Evolutionary conservation across 2,888 invertebrate species (phyloP), one percentile per base, ranked within the genome.

Genomic region (Mactromeris polynyma): DNA sequence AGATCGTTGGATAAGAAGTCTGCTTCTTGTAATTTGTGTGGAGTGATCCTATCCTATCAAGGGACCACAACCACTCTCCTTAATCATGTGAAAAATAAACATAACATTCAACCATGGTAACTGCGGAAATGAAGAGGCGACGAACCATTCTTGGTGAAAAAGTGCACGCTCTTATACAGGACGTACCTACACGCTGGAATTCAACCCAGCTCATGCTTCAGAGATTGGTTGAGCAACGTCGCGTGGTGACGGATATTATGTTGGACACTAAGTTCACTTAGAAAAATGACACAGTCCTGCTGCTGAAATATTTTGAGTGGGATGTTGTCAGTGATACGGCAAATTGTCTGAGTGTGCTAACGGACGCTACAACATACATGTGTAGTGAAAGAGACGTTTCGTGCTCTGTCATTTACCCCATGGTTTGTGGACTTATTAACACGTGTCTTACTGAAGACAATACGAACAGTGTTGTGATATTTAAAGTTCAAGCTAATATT

Each of bases 31-130:
- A n/a, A n/a, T n/a, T n/a, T n/a, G n/a, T n/a, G n/a, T n/a, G n/a
- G n/a, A n/a, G n/a, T n/a, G n/a, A n/a, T n/a, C n/a, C n/a, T n/a
- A n/a, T n/a, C n/a, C n/a, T n/a, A n/a, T n/a, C n/a, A n/a, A n/a
- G n/a, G n/a, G n/a, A n/a, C n/a, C n/a, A n/a, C n/a, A n/a, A n/a
- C n/a, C n/a, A n/a, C n/a, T n/a, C n/a, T n/a, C n/a, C n/a, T n/a
- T n/a, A n/a, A n/a, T n/a, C n/a, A n/a, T n/a, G n/a, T n/a, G n/a
- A n/a, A n/a, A n/a, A n/a, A n/a, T n/a, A n/a, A n/a, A n/a, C n/a
- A n/a, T n/a, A 88, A 42, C 85, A 88, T 33, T 88, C 88, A 0
- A 88, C 88, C 14, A 88, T 86, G 38, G 6, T 79, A 7, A 79
- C 79, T 17, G 79, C 79, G 2, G 79, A 79, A 40, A 7, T 79